phyloP scores from a whole-genome alignment of 2,888 invertebrate species.

The Lottia gigantea region DNA sequence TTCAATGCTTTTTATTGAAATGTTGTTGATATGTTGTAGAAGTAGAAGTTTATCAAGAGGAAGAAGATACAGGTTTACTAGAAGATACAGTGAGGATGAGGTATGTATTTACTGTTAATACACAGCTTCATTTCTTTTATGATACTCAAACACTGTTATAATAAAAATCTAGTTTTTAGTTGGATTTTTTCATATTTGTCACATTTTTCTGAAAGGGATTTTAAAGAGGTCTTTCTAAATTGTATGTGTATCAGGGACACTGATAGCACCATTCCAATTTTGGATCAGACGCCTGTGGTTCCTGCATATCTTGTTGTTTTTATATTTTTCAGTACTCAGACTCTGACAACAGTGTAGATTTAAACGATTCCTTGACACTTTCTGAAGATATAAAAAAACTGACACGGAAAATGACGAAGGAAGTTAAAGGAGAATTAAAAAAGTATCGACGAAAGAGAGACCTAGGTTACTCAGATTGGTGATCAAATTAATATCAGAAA shows the following conservation, averaged over 20 bases:
- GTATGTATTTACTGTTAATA: neutral
- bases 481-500: neutral
- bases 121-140: too few relatives aligned
- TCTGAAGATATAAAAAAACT: conserved; percentile 52
- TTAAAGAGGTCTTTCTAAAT: too few relatives aligned
- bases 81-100: conserved; percentile 10
- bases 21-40: conserved; percentile 13
- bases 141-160: too few relatives aligned
- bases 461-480: conserved; percentile 56
- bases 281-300: too few relatives aligned
- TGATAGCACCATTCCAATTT: too few relatives aligned
- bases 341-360: conserved; percentile 36
- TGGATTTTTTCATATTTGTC: too few relatives aligned
- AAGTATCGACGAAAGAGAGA: conserved; percentile 39
- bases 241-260: too few relatives aligned
- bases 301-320: neutral
- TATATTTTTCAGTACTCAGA: conserved; percentile 35
- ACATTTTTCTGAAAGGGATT: too few relatives aligned
- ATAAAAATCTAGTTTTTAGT: too few relatives aligned
- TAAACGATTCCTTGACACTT: conserved; percentile 49
- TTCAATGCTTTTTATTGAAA: neutral
- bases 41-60: conserved; percentile 23
- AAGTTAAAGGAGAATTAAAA: conserved; percentile 46
- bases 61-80: conserved; percentile 11
- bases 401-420: conserved; percentile 52